A percentile compares a stretch with the other conserved stretches of the same genome.
These are phyloP conservation scores for Rotaria macrura DNA, from an alignment of 2,888 invertebrate species.

Conservation along the genomic window DNA sequence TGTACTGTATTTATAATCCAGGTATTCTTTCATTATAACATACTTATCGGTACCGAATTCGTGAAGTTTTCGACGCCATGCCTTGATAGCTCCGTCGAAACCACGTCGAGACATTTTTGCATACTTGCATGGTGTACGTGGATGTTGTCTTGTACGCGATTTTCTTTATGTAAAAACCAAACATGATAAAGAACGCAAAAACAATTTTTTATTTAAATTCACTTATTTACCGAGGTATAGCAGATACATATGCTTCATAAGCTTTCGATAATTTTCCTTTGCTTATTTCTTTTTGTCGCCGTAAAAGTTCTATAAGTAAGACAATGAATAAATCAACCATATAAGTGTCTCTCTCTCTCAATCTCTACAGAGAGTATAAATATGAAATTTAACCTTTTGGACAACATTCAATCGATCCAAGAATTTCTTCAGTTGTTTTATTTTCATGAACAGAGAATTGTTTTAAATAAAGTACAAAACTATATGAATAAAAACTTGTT, in stretches of 20 bases:
- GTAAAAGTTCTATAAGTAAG: not conserved
- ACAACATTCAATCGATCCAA: not conserved
- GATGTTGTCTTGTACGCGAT: conserved; percentile 19
- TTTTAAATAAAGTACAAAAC: conserved; percentile 5
- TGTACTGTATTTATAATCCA: too few species aligned
- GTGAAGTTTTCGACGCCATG: conserved; percentile 28
- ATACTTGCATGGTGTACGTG: conserved; percentile 32
- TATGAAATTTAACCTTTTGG: not conserved
- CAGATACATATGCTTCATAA: not conserved
- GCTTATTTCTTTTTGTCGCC: not conserved
- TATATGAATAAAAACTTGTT: not conserved
- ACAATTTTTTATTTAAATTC: too few species aligned
- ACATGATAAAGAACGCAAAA: too few species aligned
- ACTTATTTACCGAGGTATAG: not conserved
- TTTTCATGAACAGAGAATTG: not conserved
- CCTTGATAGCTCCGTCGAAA: conserved; percentile 30
- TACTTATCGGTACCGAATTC: conserved; percentile 15
- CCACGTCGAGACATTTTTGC: conserved; percentile 29
- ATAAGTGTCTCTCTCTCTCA: too few species aligned
- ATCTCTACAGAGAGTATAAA: too few species aligned
- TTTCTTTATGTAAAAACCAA: not conserved
- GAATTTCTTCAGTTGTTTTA: conserved; percentile 17
- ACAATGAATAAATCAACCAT: too few species aligned
- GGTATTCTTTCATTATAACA: too few species aligned
- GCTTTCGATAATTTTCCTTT: conserved; percentile 5